Percentiles rank a stretch among this genome's conserved stretches.
phyloP scores from a whole-genome alignment of 2,888 invertebrate species.

The Therioaphis trifolii region DNA sequence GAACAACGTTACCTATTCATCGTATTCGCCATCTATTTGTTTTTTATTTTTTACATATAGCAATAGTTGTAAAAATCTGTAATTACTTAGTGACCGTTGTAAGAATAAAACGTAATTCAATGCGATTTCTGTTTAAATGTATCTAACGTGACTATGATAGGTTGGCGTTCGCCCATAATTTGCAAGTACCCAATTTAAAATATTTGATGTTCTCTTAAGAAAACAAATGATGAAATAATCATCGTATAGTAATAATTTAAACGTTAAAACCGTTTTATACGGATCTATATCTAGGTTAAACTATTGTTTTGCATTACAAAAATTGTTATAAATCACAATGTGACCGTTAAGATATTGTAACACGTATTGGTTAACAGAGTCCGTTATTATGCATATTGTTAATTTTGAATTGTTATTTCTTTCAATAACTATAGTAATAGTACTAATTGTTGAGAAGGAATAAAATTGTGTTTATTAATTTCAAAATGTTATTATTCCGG shows the following conservation, averaged over 20 bases:
- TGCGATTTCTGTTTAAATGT: too few relatives aligned
- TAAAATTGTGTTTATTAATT: not conserved
- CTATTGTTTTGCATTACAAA: constrained; percentile 34
- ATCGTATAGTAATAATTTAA: not conserved
- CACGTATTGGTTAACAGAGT: not conserved
- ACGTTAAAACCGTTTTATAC: constrained; percentile 35
- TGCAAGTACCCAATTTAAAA: too few relatives aligned
- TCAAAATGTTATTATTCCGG: not conserved
- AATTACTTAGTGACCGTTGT: too few relatives aligned
- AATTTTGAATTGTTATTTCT: not conserved
- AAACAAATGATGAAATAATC: not conserved
- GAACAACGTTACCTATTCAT: too few relatives aligned
- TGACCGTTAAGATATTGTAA: constrained; percentile 42
- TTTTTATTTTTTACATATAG: too few relatives aligned
- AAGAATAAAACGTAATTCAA: not conserved
- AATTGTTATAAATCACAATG: constrained; percentile 13
- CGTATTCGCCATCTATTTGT: too few relatives aligned
- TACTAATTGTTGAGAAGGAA: too few relatives aligned
- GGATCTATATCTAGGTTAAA: constrained; percentile 40
- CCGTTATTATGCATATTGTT: constrained; percentile 40
- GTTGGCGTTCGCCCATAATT: too few relatives aligned
- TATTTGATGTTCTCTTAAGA: too few relatives aligned
- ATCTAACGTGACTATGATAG: too few relatives aligned
- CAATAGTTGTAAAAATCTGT: too few relatives aligned
- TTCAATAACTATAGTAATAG: not conserved